phyloP scores from a whole-genome alignment of 2,888 invertebrate genomes.

The Belgica antarctica region DNA sequence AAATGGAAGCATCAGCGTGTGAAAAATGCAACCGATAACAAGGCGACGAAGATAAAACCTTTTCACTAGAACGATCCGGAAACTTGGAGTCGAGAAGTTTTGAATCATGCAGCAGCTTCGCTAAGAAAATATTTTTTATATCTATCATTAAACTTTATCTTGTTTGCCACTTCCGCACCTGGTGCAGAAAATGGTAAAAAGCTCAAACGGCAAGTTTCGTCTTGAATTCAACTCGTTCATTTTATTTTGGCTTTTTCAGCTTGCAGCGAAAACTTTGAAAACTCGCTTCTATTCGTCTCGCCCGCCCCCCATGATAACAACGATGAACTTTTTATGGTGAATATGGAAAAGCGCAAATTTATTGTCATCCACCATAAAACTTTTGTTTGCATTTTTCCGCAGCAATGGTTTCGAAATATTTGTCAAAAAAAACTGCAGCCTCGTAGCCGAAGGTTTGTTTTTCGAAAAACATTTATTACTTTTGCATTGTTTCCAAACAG shows the following conservation, averaged over 20 bases:
- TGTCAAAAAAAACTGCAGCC: not conserved
- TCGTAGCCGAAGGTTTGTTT: not conserved
- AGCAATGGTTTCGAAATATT: not conserved
- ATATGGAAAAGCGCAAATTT: not conserved
- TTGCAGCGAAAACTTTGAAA: not conserved
- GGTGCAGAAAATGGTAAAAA: not conserved
- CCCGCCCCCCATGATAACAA: not conserved
- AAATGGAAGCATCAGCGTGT: not conserved
- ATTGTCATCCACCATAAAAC: no score
- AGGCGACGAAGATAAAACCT: no score
- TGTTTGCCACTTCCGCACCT: not conserved
- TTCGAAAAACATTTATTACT: not conserved
- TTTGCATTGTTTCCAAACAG: constrained; percentile 1
- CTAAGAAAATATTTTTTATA: not conserved
- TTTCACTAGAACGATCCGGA: not conserved
- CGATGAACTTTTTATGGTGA: not conserved
- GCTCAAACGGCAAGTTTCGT: not conserved
- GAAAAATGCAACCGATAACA: no score
- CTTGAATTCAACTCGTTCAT: not conserved
- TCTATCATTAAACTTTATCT: not conserved
- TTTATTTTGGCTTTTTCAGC: no score
- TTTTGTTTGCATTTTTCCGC: not conserved
- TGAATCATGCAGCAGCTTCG: not conserved
- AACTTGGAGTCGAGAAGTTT: constrained; percentile 1
- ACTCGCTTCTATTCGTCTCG: not conserved